These are phyloP conservation scores for Myopa tessellatipennis DNA, from an alignment of 2,888 invertebrate species.

Conservation along the genomic window DNA sequence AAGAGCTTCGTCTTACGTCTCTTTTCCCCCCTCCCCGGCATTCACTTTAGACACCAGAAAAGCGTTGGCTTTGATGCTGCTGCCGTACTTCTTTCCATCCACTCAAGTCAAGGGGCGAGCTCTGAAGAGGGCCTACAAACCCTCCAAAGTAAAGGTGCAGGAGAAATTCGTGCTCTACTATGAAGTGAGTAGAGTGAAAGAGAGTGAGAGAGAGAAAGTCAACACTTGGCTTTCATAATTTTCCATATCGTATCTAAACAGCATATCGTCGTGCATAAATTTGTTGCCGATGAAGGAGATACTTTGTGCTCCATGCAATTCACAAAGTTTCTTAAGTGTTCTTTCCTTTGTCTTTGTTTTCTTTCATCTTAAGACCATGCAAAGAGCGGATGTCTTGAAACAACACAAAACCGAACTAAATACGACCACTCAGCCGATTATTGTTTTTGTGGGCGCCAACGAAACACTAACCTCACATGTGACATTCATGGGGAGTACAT, in stretches of 20 bases:
- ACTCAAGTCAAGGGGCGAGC: background rate
- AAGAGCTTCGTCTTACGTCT: background rate
- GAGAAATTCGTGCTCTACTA: conserved; percentile 34
- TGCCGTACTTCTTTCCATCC: conserved; percentile 38
- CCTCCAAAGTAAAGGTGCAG: conserved; percentile 33
- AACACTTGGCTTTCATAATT: background rate
- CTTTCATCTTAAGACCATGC: background rate
- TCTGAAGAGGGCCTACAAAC: conserved; percentile 15
- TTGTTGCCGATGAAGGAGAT: background rate
- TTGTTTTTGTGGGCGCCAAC: conserved; percentile 22
- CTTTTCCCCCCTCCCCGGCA: background rate
- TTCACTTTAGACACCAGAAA: conserved; percentile 21
- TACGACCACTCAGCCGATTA: conserved; percentile 16
- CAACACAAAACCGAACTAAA: conserved; percentile 5
- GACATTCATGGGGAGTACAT: conserved; percentile 11
- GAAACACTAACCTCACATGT: conserved; percentile 21
- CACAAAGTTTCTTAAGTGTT: background rate
- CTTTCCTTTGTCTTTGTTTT: background rate
- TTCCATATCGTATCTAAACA: background rate
- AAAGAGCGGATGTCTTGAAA: background rate
- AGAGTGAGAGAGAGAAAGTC: background rate
- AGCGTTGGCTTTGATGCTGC: conserved; percentile 22
- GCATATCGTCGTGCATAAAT: background rate
- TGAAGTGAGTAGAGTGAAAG: conserved; percentile 24
- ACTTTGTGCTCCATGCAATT: no score